Evolutionary conservation across 2,113 vertebrate genomes (phyloP), one percentile per base, ranked within the genome.

Genomic region (Trinectes maculatus): DNA sequence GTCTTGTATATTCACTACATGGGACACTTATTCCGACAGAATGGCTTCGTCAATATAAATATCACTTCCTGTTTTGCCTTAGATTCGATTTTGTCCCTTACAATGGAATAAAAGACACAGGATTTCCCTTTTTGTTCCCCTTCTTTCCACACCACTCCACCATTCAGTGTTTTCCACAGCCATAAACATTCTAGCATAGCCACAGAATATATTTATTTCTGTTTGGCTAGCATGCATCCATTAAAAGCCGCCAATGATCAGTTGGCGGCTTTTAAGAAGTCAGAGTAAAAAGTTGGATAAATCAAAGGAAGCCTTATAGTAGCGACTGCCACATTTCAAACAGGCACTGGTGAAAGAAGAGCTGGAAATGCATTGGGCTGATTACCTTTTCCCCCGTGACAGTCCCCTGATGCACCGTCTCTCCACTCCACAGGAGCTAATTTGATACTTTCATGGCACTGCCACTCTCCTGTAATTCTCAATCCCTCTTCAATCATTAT

Each of bases 391-490:
- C 5, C 4, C 43, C 43, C 43, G 29, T 21, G 42, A 43, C 21
- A 19, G 19, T 22, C 16, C 39, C 22, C 22, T 37, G 42, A 62
- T 13, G 48, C 24, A 34, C 11, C 8, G 26, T 37, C 36, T 57
- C 26, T 34, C 34, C 34, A 19, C 11, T 40, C 49, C 29, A 24
- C 8, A 9, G 16, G 42, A 52, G 46, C 6, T 65, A 73, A 65
- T 67, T 47, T 61, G 34, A 61, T 2, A 10, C 26, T 21, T 74
- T 42, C 55, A 33, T 22, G 11, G 43, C 19, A 48, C 40, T 33
- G n/a, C 47, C 9, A 6, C 11, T 16, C 10, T 19, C 25, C 49
- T 28, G 6, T 52, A 18, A 55, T 40, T 53, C n/a, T 54, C 46
- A 34, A 18, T 69, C 33, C 2, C 1, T n/a, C 24, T 42, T 19